phyloP scores from a whole-genome alignment of 2,888 invertebrate genomes.

The Nemapogon koenigi region DNA sequence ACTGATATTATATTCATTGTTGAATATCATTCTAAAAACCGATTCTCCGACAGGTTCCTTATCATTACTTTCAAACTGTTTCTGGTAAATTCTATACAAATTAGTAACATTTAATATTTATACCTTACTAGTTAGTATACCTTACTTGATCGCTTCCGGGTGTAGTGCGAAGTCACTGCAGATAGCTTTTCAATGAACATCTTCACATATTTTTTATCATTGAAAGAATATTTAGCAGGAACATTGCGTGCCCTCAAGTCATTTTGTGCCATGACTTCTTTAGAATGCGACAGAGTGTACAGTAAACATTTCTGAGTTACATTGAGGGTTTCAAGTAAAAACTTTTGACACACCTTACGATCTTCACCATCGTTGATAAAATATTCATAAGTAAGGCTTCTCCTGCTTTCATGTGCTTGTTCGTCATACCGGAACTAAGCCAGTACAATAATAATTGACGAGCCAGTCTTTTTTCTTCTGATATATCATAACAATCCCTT shows the following conservation, averaged over 20 bases:
- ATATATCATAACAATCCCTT: background rate
- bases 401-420: background rate
- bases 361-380: background rate
- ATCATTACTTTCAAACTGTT: background rate
- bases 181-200: background rate
- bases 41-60: background rate
- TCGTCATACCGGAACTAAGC: too few species aligned
- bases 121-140: background rate
- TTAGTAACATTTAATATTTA: background rate
- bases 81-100: background rate
- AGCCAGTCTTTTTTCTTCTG: background rate
- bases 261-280: background rate
- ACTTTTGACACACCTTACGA: constrained; percentile 1
- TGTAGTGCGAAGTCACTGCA: background rate
- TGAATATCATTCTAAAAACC: background rate
- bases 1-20: background rate
- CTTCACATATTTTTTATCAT: background rate
- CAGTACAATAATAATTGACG: too few species aligned
- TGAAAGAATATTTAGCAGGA: background rate
- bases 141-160: background rate
- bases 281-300: background rate
- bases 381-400: background rate
- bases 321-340: constrained; percentile 1
- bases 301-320: background rate
- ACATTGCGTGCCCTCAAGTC: background rate